phyloP scores from a whole-genome alignment of 2,888 invertebrate species.

The Opisthograptis luteolata region DNA sequence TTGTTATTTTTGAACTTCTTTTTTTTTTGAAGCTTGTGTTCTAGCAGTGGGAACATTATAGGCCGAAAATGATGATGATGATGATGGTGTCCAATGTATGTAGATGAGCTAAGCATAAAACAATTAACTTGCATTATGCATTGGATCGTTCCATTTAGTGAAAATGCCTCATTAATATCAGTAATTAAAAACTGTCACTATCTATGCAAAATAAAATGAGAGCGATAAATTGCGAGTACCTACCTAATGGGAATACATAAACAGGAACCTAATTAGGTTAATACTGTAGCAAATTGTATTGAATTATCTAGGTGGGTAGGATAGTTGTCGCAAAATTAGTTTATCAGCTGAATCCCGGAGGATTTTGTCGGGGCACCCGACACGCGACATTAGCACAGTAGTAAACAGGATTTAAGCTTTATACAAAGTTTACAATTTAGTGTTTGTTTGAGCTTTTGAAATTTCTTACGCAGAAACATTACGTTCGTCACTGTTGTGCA shows the following conservation, averaged over 20 bases:
- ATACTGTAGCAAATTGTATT: conserved; percentile 44
- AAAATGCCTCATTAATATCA: neutral
- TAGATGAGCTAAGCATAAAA: too few relatives aligned
- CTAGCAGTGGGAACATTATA: too few relatives aligned
- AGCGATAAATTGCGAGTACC: conserved; percentile 36
- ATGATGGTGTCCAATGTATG: too few relatives aligned
- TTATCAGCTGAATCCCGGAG: conserved; percentile 44
- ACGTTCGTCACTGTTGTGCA: too few relatives aligned
- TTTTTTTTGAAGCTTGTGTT: too few relatives aligned
- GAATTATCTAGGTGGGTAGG: conserved; percentile 34
- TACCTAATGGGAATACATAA: conserved; percentile 38
- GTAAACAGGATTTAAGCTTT: neutral
- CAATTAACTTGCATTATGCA: too few relatives aligned
- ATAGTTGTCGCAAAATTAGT: conserved; percentile 49
- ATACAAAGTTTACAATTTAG: too few relatives aligned
- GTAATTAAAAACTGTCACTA: conserved; percentile 19
- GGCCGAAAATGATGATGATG: too few relatives aligned
- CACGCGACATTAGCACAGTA: conserved; percentile 40
- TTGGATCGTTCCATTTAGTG: neutral
- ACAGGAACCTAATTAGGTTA: conserved; percentile 53
- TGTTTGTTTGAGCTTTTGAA: too few relatives aligned
- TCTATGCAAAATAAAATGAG: conserved; percentile 34
- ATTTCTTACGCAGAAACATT: too few relatives aligned
- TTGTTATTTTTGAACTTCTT: too few relatives aligned
- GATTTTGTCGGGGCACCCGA: conserved; percentile 30